These are phyloP conservation scores for Melospiza georgiana DNA, from an alignment of 2,113 vertebrate genomes.

Conservation along the genomic window DNA sequence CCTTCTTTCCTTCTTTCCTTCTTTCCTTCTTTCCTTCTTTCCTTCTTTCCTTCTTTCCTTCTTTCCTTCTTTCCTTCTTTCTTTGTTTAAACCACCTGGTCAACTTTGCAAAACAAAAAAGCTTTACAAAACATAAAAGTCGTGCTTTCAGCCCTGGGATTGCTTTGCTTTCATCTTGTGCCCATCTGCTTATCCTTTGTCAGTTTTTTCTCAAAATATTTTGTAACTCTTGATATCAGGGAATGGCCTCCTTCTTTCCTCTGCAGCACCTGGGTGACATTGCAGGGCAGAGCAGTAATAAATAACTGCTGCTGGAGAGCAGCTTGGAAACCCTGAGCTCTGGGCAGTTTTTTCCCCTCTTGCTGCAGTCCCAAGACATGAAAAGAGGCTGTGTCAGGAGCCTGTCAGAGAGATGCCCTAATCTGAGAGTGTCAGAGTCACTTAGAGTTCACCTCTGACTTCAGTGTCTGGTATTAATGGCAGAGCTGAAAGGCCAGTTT, in stretches of 20 bases:
- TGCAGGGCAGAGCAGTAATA: neutral
- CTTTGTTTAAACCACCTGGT: neutral
- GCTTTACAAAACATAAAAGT: neutral
- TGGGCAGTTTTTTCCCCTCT: neutral
- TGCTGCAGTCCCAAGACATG: neutral
- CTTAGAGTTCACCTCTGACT: neutral
- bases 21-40: too few species aligned
- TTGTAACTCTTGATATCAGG: neutral
- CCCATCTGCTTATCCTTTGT: neutral
- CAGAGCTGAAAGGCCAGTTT: neutral
- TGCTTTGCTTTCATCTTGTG: slow-evolving; percentile 25
- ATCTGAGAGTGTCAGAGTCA: neutral
- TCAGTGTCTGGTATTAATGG: neutral
- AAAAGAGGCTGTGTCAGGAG: neutral
- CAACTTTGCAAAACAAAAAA: neutral
- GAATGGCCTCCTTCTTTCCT: neutral
- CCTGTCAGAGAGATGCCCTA: neutral
- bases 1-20: neutral
- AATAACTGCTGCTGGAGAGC: slow-evolving; percentile 5
- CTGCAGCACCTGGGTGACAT: neutral
- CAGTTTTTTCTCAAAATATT: neutral
- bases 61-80: neutral
- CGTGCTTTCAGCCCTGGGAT: neutral
- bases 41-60: too few species aligned
- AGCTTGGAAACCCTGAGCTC: neutral